Percentiles rank a stretch among this genome's conserved stretches.
phyloP scores from a whole-genome alignment of 2,113 vertebrate genomes.

The Phodopus roborovskii region DNA sequence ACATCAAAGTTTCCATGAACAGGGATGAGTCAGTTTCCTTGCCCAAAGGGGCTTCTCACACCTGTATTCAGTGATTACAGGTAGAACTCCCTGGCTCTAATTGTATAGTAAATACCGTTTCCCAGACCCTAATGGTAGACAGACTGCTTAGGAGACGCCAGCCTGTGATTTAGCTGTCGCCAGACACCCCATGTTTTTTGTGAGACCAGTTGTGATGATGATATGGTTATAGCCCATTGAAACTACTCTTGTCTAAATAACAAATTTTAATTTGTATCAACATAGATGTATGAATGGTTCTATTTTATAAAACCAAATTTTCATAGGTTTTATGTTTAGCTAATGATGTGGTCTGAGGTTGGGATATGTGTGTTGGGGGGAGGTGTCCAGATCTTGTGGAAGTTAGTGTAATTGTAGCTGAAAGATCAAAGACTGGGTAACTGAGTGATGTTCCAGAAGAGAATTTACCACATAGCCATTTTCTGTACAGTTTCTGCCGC shows the following conservation, averaged over 20 bases:
- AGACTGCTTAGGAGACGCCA: slow-evolving; percentile 94
- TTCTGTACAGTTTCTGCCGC: slow-evolving; percentile 95
- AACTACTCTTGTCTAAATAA: slow-evolving; percentile 91
- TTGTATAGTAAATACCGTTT: slow-evolving; percentile 97
- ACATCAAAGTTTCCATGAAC: slow-evolving; percentile 91
- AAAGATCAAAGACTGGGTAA: slow-evolving; percentile 97
- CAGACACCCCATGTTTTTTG: slow-evolving; percentile 91
- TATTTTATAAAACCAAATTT: slow-evolving; percentile 79
- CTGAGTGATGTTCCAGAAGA: slow-evolving; percentile 98
- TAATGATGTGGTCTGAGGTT: slow-evolving; percentile 80
- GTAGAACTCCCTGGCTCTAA: slow-evolving; percentile 94
- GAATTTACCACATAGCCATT: slow-evolving; percentile 97
- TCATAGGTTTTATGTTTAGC: slow-evolving; percentile 80
- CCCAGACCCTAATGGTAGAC: slow-evolving; percentile 93
- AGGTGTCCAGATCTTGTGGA: slow-evolving; percentile 88
- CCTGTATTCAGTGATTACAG: slow-evolving; percentile 97
- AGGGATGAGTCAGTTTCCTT: slow-evolving; percentile 92
- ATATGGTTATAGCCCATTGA: slow-evolving; percentile 91
- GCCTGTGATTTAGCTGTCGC: slow-evolving; percentile 96
- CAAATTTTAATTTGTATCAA: slow-evolving; percentile 90
- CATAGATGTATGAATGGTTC: slow-evolving; percentile 76
- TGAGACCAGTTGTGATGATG: slow-evolving; percentile 92
- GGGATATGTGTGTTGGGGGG: slow-evolving; percentile 45
- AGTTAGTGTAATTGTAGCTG: slow-evolving; percentile 96
- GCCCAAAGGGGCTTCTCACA: slow-evolving; percentile 90